Percentiles rank a stretch among this genome's conserved stretches.
Conservation (phyloP, 2,888 invertebrate species). For the Saturnia japonica region DNA sequence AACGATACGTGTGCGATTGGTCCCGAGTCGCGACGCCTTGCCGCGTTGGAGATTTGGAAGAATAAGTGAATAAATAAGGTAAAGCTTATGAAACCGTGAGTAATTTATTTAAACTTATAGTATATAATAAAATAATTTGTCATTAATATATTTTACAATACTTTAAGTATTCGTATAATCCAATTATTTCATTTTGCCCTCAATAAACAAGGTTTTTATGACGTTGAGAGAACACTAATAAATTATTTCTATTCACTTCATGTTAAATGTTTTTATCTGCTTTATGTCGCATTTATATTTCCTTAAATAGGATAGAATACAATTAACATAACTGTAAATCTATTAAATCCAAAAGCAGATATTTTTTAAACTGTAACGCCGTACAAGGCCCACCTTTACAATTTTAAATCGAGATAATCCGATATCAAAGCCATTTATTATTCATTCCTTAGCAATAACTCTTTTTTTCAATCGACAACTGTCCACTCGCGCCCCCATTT, state of each 20-base stretch:
- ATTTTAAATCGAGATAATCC: conserved; percentile 60
- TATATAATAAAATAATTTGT: background rate
- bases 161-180: background rate
- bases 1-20: too few relatives aligned
- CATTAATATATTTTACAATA: background rate
- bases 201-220: background rate
- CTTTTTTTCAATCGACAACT: conserved; percentile 65
- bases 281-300: background rate
- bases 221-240: background rate
- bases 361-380: conserved; percentile 29
- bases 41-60: too few relatives aligned
- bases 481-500: conserved; percentile 72
- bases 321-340: conserved; percentile 20
- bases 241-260: background rate
- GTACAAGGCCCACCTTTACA: conserved; percentile 42
- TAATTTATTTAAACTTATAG: too few relatives aligned
- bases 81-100: too few relatives aligned
- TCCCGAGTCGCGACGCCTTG: too few relatives aligned
- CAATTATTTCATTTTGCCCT: background rate
- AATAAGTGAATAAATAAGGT: too few relatives aligned
- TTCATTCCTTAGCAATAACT: conserved; percentile 60
- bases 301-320: conserved; percentile 1
- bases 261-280: background rate
- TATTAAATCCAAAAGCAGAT: conserved; percentile 17
- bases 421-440: conserved; percentile 59